Percentiles rank a stretch among this genome's conserved stretches.
phyloP scores from a whole-genome alignment of 1,140 invertebrate species.

The Hyles euphorbiae region DNA sequence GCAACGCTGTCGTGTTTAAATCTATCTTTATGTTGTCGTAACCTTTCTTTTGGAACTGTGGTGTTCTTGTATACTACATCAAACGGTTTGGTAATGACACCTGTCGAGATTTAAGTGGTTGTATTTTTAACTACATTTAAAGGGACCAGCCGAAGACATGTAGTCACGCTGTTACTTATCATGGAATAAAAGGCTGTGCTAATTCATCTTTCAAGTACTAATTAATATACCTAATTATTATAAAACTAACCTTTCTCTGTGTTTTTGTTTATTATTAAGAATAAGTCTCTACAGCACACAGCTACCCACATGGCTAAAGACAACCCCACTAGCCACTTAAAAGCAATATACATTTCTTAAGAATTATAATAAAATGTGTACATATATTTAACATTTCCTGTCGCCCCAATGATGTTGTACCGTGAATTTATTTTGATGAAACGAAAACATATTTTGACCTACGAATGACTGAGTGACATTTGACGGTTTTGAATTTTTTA shows the following conservation, averaged over 20 bases:
- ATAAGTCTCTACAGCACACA: conserved; percentile 41
- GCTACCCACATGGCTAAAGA: conserved; percentile 46
- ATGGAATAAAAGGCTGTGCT: no score
- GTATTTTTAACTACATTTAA: neutral
- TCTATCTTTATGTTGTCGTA: neutral
- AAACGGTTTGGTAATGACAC: conserved; percentile 1
- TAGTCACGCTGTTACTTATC: neutral
- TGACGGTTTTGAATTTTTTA: conserved; percentile 11
- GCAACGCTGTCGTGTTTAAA: conserved; percentile 12
- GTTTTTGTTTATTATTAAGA: conserved; percentile 10
- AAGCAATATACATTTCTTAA: conserved; percentile 56
- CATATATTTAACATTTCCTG: conserved; percentile 6
- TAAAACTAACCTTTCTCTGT: conserved; percentile 6
- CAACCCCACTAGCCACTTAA: conserved; percentile 54
- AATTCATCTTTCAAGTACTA: neutral
- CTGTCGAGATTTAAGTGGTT: neutral
- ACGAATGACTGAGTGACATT: conserved; percentile 37
- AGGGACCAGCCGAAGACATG: neutral
- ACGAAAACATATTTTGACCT: conserved; percentile 32
- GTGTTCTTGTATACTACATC: conserved; percentile 10
- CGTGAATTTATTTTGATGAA: conserved; percentile 23
- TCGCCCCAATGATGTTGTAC: conserved; percentile 7
- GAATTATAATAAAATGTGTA: conserved; percentile 2
- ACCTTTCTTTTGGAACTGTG: conserved; percentile 5
- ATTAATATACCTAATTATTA: conserved; percentile 1